Evolutionary conservation across 2,888 invertebrate genomes (phyloP).

Genomic region (Trypoxylon attenuatum): DNA sequence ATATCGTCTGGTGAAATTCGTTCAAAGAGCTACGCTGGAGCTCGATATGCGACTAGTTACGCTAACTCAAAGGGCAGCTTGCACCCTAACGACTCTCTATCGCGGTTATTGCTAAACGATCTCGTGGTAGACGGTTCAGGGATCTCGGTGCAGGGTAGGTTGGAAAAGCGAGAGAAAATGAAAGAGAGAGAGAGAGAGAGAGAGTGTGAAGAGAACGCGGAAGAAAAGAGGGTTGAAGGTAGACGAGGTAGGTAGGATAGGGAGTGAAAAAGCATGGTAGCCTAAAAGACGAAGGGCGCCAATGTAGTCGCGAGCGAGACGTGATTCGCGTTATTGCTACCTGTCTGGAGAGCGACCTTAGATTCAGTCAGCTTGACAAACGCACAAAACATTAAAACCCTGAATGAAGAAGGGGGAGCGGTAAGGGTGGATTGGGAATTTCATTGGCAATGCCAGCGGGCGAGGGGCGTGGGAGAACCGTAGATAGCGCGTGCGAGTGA

Average conservation of each 20-base stretch:
- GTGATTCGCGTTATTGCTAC: background rate
- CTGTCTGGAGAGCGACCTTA: background rate
- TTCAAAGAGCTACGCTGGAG: conserved; percentile 5
- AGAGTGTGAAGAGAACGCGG: no score
- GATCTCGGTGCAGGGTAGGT: background rate
- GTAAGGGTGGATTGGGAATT: background rate
- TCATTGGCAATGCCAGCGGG: background rate
- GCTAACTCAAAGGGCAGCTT: background rate
- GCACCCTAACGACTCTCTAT: background rate
- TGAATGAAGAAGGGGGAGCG: background rate
- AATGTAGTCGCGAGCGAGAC: no score
- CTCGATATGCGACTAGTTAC: conserved; percentile 9
- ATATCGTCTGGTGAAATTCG: conserved; percentile 6
- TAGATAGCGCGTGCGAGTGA: no score
- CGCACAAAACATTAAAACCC: background rate
- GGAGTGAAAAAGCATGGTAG: background rate
- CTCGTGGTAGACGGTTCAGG: background rate
- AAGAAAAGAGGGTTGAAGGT: background rate
- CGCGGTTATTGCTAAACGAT: background rate
- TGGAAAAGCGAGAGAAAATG: background rate
- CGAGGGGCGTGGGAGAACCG: no score
- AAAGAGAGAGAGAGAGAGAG: background rate
- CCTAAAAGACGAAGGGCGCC: background rate
- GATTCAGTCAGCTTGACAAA: background rate
- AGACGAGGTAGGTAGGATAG: background rate